Base-by-base conservation (phyloP, 2,113 vertebrate genomes). In the Elaphurus davidianus region DNA sequence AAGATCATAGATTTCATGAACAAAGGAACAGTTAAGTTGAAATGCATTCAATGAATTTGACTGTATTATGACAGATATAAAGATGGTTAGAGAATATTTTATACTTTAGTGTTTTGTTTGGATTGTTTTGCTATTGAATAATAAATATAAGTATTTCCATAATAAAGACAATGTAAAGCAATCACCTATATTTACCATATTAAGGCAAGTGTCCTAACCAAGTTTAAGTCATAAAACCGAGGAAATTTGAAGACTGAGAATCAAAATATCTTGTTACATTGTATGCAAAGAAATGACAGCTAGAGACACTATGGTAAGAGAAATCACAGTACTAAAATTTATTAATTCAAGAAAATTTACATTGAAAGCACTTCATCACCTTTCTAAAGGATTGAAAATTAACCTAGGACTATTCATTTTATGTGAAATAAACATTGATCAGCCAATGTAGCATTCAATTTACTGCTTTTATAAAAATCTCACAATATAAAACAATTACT, bases 321-420 rank as follows among this genome's bases (percentile, higher is more conserved):
- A 93, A 98, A 98, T 96, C 33, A 45, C 60, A 98, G 9, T 54
- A 47, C 50, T 95, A n/a, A 94, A 97, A 97, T 94, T 52, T n/a
- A 93, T 87, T 52, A 96, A 50, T 28, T 43, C 79, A 97, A 90
- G n/a, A 67, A 97, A 30, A 93, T 97, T 98, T 33, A 59, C 21
- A 87, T 7, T 55, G 16, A 93, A 98, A 96, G 64, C 91, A 91
- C 50, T 98, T 89, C 83, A 92, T 3, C 79, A 76, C 12, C 16
- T 97, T 96, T 82, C 21, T 59, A 96, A 97, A 97, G n/a, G 50
- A 95, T 86, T 87, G 52, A 97, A 98, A 98, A 98, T 98, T 97
- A 98, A 97, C 87, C 19, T 57, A 90, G 87, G 91, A 71, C 89
- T 81, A 98, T 97, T 71, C 59, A 84, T 84, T 98, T 90, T 57